Conservation (phyloP, 2,888 invertebrate species). For the Rotaria sp. region DNA sequence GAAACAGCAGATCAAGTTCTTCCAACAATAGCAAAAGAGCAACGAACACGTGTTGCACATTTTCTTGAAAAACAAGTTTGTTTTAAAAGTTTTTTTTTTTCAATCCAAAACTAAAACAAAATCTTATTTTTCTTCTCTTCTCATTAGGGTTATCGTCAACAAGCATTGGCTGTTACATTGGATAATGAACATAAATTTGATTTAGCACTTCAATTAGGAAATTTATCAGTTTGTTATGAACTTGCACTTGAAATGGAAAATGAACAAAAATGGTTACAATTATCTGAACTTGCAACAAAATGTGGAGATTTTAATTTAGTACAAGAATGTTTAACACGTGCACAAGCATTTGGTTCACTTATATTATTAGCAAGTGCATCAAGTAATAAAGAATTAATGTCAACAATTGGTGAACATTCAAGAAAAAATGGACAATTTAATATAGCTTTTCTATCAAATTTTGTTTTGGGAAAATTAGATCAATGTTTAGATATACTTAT, state of each 20-base stretch:
- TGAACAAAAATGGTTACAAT: conserved; percentile 85
- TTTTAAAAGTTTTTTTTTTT: background rate
- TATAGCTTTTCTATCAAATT: conserved; percentile 82
- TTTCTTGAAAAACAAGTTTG: conserved; percentile 86
- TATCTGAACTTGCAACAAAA: conserved; percentile 79
- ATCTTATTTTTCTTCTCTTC: too few species aligned
- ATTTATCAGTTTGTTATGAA: conserved; percentile 72
- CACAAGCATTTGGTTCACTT: conserved; percentile 67
- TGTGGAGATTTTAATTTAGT: conserved; percentile 70
- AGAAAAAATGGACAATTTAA: conserved; percentile 73
- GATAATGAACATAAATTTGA: conserved; percentile 97
- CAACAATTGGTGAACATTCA: conserved; percentile 68
- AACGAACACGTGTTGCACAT: conserved; percentile 91
- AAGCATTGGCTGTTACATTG: conserved; percentile 90
- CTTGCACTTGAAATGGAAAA: conserved; percentile 70
- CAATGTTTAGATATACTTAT: conserved; percentile 82
- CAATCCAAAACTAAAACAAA: background rate
- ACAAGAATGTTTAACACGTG: conserved; percentile 84
- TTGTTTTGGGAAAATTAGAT: conserved; percentile 72
- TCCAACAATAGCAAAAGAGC: conserved; percentile 88
- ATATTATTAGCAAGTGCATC: conserved; percentile 57
- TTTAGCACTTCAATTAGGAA: conserved; percentile 78
- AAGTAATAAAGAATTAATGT: conserved; percentile 71
- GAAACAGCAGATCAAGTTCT: conserved; percentile 79
- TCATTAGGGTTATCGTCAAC: conserved; percentile 79